Conservation (phyloP, 23 tunicate species). For the Aplidium turbinatum region DNA sequence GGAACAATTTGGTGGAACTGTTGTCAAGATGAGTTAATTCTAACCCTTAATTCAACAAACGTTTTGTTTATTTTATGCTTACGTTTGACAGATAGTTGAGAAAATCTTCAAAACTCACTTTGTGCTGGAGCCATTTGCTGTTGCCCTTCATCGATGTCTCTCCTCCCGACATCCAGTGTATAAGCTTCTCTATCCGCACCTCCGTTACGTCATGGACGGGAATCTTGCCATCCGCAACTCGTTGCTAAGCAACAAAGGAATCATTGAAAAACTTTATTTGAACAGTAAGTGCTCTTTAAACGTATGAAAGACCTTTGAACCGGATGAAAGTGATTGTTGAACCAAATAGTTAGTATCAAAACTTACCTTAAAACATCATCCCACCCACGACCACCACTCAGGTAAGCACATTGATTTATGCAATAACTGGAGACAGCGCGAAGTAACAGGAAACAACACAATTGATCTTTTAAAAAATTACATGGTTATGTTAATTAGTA, state of each 20-base stretch:
- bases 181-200: slow-evolving; percentile 72
- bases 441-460: too few relatives aligned
- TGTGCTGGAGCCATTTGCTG: slow-evolving; percentile 82
- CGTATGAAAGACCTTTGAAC: too few relatives aligned
- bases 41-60: background rate
- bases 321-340: background rate
- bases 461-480: too few relatives aligned
- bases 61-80: background rate
- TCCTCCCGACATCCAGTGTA: slow-evolving; percentile 74
- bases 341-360: too few relatives aligned
- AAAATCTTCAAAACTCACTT: slow-evolving; percentile 71
- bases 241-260: slow-evolving; percentile 60
- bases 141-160: slow-evolving; percentile 71
- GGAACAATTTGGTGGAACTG: too few relatives aligned
- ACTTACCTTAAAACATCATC: too few relatives aligned
- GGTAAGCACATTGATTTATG: too few relatives aligned
- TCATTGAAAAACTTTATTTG: slow-evolving; percentile 57
- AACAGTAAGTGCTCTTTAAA: slow-evolving; percentile 45
- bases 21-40: too few relatives aligned
- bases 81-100: slow-evolving; percentile 55
- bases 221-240: slow-evolving; percentile 46
- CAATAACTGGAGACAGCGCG: too few relatives aligned
- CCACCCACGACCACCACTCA: too few relatives aligned
- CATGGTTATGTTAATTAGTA: too few relatives aligned
- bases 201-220: slow-evolving; percentile 70